A percentile compares a stretch with the other conserved stretches of the same genome.
These are phyloP conservation scores for Tyto alba DNA, from an alignment of 2,113 vertebrate species.

Conservation along the genomic window DNA sequence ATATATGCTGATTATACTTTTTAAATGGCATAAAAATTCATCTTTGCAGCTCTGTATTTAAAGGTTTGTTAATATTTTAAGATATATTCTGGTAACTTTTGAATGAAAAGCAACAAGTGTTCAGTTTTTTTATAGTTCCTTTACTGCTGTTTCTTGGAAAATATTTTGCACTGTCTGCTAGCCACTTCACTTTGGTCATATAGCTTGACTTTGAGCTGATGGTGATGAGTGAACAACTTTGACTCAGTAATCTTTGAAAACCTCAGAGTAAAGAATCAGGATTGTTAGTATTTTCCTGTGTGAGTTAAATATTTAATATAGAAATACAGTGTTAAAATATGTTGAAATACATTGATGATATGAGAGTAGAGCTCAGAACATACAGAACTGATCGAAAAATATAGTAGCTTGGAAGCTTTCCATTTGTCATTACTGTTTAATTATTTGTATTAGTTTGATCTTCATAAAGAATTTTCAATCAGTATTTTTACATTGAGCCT, in stretches of 20 bases:
- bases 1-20: not conserved
- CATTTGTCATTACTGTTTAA: not conserved
- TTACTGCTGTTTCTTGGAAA: not conserved
- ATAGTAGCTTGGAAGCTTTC: not conserved
- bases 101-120: conserved; percentile 41
- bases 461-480: not conserved
- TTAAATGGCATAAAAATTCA: not conserved
- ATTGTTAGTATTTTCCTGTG: not conserved
- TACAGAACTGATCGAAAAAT: not conserved
- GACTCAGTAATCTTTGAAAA: not conserved
- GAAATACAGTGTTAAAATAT: not conserved
- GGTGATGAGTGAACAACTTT: not conserved
- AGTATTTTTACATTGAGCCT: not conserved
- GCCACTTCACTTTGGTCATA: not conserved
- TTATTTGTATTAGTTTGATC: not conserved
- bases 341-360: too few species aligned
- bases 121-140: not conserved
- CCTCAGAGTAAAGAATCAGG: not conserved
- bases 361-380: not conserved
- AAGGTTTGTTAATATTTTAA: not conserved
- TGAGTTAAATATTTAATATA: not conserved
- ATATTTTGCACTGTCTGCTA: not conserved
- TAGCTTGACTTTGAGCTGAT: not conserved
- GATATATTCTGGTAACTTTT: not conserved
- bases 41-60: not conserved